phyloP scores from a whole-genome alignment of 1,140 invertebrate species.

The Tetraneura akinire region DNA sequence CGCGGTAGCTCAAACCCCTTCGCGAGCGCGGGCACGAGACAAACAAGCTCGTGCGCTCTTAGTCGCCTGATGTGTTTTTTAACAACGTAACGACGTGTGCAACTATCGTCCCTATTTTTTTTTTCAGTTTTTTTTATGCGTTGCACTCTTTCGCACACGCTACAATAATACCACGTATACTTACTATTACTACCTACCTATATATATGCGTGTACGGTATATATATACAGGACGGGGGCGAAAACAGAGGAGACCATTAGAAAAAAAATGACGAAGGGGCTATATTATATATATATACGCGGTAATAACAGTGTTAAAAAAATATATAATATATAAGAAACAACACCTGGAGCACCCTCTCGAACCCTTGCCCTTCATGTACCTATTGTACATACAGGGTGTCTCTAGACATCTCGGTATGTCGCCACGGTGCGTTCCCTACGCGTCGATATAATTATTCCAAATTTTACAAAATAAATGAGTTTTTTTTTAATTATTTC shows the following conservation, averaged over 20 bases:
- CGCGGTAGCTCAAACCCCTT: constrained; percentile 7
- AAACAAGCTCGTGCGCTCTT: constrained; percentile 41
- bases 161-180: neutral
- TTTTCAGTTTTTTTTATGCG: no score
- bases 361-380: constrained; percentile 36
- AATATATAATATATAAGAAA: constrained; percentile 20
- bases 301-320: constrained; percentile 50
- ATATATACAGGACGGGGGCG: constrained; percentile 1
- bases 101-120: no score
- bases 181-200: no score
- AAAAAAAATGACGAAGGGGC: constrained; percentile 26
- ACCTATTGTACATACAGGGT: neutral
- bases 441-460: no score
- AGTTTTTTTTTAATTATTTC: no score
- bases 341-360: constrained; percentile 50
- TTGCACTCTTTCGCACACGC: neutral
- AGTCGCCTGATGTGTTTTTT: constrained; percentile 31
- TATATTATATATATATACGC: neutral
- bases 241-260: neutral
- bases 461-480: no score
- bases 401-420: no score
- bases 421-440: no score
- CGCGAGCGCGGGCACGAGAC: constrained; percentile 39
- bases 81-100: constrained; percentile 25
- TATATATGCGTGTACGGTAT: no score